Conservation (phyloP, 2,113 vertebrate species). For the Pycnonotus jocosus region DNA sequence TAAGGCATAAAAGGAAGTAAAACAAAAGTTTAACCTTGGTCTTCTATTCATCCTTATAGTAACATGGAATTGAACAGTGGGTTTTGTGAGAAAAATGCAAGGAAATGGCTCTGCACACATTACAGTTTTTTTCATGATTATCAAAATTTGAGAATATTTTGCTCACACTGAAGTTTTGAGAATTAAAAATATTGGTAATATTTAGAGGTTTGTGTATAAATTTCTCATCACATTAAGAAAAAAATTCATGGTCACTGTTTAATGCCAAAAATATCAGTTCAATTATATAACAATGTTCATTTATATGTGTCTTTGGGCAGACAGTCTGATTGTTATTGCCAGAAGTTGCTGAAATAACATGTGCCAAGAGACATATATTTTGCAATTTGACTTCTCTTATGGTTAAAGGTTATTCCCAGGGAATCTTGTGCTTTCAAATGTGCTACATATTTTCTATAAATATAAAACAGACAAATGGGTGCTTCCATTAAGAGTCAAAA, state of each 20-base stretch:
- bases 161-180: background rate
- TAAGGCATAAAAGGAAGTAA: background rate
- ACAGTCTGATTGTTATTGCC: background rate
- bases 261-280: background rate
- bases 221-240: background rate
- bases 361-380: background rate
- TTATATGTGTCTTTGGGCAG: background rate
- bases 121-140: background rate
- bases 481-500: background rate
- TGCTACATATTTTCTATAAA: background rate
- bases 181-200: background rate
- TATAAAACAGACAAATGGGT: background rate
- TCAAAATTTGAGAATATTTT: background rate
- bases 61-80: background rate
- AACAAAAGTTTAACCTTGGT: background rate
- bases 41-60: background rate
- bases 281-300: background rate
- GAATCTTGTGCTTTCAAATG: background rate
- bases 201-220: background rate
- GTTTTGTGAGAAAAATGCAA: background rate
- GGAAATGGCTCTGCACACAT: background rate
- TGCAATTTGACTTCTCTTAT: background rate
- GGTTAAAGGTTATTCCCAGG: background rate
- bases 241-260: background rate
- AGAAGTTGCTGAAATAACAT: background rate